Evolutionary conservation across 2,113 vertebrate species (phyloP).

Genomic region (Thomomys bottae): DNA sequence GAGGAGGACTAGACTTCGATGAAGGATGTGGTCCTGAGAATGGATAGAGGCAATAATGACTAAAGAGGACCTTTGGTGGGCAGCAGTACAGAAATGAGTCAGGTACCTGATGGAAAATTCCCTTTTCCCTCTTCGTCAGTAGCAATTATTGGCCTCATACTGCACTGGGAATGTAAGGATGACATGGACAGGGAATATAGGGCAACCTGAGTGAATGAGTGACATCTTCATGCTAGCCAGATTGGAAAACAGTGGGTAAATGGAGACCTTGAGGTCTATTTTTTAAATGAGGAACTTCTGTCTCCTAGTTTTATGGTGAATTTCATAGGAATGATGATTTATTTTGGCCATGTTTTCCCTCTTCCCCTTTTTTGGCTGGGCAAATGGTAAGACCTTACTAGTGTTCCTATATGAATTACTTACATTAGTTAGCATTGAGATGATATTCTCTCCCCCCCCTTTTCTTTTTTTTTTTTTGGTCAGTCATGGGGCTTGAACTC

Average conservation of each 20-base stretch:
- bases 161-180: background rate
- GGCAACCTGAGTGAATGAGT: background rate
- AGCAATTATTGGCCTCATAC: background rate
- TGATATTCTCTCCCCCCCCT: too few species aligned
- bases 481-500: too few species aligned
- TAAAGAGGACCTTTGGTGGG: slow-evolving; percentile 18
- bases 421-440: slow-evolving; percentile 34
- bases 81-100: background rate
- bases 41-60: slow-evolving; percentile 28
- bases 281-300: slow-evolving; percentile 7
- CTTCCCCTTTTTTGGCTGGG: background rate
- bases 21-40: background rate
- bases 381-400: slow-evolving; percentile 32
- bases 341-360: background rate
- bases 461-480: too few species aligned
- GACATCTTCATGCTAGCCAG: background rate
- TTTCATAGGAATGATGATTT: slow-evolving; percentile 7
- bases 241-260: background rate
- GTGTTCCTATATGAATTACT: background rate
- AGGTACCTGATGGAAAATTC: background rate
- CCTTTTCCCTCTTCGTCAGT: slow-evolving; percentile 19
- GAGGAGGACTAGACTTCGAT: background rate
- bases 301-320: slow-evolving; percentile 21
- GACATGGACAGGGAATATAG: background rate
- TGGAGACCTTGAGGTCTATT: background rate